Evolutionary conservation across 2,113 vertebrate genomes (phyloP), one percentile per base, ranked within the genome.

Genomic region (Oncorhynchus kisutch): DNA sequence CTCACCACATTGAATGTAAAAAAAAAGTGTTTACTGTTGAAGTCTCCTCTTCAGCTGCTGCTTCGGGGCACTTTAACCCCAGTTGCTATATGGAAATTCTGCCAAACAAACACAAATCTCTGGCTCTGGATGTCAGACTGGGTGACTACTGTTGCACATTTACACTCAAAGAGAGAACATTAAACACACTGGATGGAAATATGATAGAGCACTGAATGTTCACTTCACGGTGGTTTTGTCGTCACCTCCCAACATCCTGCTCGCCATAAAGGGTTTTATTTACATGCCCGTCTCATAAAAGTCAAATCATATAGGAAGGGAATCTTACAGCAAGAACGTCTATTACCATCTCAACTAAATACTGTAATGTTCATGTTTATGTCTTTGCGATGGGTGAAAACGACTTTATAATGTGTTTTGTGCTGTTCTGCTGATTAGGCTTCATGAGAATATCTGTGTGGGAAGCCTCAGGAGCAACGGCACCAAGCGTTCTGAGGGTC

Each of bases 191-290:
- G 74, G 67, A 77, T 0, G 3, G 69, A 51, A 71, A 76, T 74
- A 45, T 74, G 39, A 85, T 70, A 75, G 81, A 78, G 79, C 78
- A 76, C 45, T 8, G 20, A 76, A 79, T 74, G 60, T 71, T 81
- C 25, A 9, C 79, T 87, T 84, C 82, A 83, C 0, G 81, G 86
- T 86, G 87, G 89, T 85, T 87, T 87, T 87, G 80, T 88, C 83
- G 20, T 88, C 81, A 83, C 82, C 69, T 81, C 77, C 78, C 66
- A 59, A 54, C 74, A 67, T 71, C 68, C 70, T 51, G 76, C 81
- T 76, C 51, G 73, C 49, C 22, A 71, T 62, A 48, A 78, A 34
- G 51, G 48, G 66, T 81, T 75, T 77, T 78, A 27, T 76, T 84
- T 84, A 79, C 45, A 3, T 79, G 72, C 70, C 39, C 45, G 20